phyloP scores from a whole-genome alignment of 2,113 vertebrate genomes.

The Cariama cristata region DNA sequence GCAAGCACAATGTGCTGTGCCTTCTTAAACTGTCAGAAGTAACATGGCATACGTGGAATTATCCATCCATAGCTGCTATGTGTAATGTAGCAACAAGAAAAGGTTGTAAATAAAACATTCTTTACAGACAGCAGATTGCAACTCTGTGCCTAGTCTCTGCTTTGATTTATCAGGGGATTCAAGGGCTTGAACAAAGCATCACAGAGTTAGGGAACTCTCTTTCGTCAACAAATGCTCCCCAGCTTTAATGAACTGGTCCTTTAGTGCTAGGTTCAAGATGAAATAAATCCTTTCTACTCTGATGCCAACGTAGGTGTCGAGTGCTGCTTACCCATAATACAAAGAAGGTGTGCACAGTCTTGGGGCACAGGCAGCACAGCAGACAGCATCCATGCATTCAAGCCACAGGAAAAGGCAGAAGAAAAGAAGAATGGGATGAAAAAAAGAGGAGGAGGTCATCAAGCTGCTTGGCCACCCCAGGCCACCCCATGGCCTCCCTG shows the following conservation, averaged over 20 bases:
- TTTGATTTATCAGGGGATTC: not conserved
- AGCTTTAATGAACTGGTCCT: not conserved
- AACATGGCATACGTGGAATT: not conserved
- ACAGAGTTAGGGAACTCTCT: not conserved
- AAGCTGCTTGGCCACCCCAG: not conserved
- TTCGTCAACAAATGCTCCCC: not conserved
- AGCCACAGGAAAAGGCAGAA: not conserved
- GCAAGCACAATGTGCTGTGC: not conserved
- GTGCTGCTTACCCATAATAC: not conserved
- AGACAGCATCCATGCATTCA: not conserved
- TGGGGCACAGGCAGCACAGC: not conserved
- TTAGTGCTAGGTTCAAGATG: not conserved
- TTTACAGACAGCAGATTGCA: not conserved
- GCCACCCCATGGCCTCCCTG: not conserved
- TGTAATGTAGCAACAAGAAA: not conserved
- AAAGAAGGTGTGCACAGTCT: not conserved
- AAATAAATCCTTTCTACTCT: not conserved
- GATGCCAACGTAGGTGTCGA: not conserved
- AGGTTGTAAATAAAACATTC: not conserved
- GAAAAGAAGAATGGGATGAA: not conserved
- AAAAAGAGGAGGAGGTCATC: not conserved
- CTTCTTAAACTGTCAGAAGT: not conserved
- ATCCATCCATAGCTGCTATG: not conserved
- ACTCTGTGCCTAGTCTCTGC: not conserved
- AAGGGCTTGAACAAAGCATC: not conserved